Evolutionary conservation across 2,797 vertebrate genomes (phyloP).

Genomic region (Cyprinodon diabolis): DNA sequence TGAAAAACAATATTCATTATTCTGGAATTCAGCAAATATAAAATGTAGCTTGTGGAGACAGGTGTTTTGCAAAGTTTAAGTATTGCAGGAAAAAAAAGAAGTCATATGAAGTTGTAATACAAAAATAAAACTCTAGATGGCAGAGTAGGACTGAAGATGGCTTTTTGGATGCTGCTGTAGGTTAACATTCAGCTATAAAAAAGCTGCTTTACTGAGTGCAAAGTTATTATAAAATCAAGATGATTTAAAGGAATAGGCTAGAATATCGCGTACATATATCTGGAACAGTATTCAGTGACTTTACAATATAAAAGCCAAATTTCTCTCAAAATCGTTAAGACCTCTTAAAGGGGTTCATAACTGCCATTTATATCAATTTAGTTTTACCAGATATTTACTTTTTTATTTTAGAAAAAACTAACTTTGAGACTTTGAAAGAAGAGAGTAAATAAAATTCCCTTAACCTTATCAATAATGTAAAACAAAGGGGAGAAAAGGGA

Average conservation of each 20-base stretch:
- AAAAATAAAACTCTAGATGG: conserved; percentile 69
- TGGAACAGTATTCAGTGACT: no score
- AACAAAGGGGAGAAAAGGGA: no score
- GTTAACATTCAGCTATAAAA: neutral
- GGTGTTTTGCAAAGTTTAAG: neutral
- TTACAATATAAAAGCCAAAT: neutral
- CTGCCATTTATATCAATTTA: neutral
- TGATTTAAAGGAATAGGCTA: neutral
- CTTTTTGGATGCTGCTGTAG: neutral
- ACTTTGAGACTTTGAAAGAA: neutral
- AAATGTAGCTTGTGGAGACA: neutral
- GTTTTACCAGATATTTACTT: neutral
- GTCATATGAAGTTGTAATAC: conserved; percentile 62
- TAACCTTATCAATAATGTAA: neutral
- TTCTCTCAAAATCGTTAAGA: neutral
- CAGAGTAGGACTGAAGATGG: conserved; percentile 33
- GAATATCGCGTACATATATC: neutral
- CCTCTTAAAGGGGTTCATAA: neutral
- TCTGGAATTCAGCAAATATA: neutral
- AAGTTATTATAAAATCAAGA: neutral
- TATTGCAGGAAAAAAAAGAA: neutral
- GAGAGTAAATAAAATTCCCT: neutral
- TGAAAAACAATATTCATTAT: neutral
- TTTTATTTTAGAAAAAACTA: no score
- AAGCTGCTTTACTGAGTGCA: neutral